Percentiles rank a stretch among this genome's conserved stretches.
Conservation (phyloP, 2,888 invertebrate species). For the Folsomia manolachei region DNA sequence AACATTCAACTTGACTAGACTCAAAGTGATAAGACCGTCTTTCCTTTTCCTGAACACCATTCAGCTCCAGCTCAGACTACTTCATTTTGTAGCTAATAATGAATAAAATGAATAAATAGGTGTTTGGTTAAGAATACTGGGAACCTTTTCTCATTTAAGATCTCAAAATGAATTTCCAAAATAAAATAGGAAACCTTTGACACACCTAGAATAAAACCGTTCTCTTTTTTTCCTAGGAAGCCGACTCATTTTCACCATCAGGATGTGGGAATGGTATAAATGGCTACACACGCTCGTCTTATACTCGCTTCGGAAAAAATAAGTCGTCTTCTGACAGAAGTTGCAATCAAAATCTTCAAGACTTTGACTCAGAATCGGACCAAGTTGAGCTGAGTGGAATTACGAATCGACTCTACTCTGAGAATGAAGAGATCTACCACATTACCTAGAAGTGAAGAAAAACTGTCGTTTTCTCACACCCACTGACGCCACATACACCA, state of each 20-base stretch:
- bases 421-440: constrained; percentile 51
- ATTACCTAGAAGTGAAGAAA: constrained; percentile 42
- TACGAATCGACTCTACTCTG: constrained; percentile 48
- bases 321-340: constrained; percentile 12
- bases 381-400: constrained; percentile 50
- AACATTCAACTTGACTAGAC: too few relatives aligned
- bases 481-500: not conserved
- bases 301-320: constrained; percentile 45
- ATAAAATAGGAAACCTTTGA: not conserved
- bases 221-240: constrained; percentile 25
- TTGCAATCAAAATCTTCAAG: constrained; percentile 35
- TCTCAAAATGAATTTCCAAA: too few relatives aligned
- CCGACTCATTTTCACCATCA: constrained; percentile 11
- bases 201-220: not conserved
- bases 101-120: too few relatives aligned
- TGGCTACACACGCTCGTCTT: constrained; percentile 38
- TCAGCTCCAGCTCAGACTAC: too few relatives aligned
- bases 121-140: too few relatives aligned
- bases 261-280: constrained; percentile 16
- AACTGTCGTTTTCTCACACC: not conserved
- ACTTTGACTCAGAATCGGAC: constrained; percentile 37
- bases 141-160: too few relatives aligned
- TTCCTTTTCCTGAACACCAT: too few relatives aligned
- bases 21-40: too few relatives aligned
- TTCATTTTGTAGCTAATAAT: too few relatives aligned